A percentile compares a stretch with the other conserved stretches of the same genome.
These are phyloP conservation scores for Aphelocoma coerulescens DNA, from an alignment of 2,113 vertebrate genomes.

Conservation along the genomic window DNA sequence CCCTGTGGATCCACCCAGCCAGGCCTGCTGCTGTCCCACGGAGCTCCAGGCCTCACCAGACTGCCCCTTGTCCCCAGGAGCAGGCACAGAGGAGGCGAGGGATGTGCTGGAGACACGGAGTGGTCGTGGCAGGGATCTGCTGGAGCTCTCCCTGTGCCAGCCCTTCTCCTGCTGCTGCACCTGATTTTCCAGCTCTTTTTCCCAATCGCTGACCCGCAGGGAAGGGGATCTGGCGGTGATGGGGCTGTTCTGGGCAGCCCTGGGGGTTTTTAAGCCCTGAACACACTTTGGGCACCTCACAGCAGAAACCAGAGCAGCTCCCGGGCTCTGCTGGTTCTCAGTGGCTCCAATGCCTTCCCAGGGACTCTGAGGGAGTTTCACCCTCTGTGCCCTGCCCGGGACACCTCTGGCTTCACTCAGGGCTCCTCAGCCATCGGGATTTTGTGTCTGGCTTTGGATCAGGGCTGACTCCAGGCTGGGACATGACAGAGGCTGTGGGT, in stretches of 20 bases:
- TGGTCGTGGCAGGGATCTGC: background rate
- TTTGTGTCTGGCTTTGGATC: background rate
- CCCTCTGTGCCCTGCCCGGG: background rate
- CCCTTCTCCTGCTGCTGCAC: background rate
- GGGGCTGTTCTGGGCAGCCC: background rate
- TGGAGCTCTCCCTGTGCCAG: background rate
- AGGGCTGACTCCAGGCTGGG: background rate
- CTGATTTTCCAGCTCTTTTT: background rate
- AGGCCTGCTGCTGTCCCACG: accelerated
- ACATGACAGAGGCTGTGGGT: background rate
- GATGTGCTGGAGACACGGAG: background rate
- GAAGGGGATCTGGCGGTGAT: background rate
- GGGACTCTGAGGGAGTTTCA: accelerated
- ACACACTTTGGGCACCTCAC: accelerated
- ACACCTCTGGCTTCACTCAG: background rate
- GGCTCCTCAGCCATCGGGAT: background rate
- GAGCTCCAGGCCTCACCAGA: background rate
- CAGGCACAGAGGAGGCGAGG: accelerated
- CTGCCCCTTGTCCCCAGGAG: background rate
- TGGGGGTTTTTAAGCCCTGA: background rate
- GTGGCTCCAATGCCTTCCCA: accelerated
- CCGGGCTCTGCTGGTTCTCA: accelerated
- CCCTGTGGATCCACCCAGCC: background rate
- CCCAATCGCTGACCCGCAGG: background rate
- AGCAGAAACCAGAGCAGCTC: background rate